Percentiles rank a stretch among this genome's conserved stretches.
These are phyloP conservation scores for Bothrops alternatus DNA, from an alignment of 2,797 vertebrate genomes.

Conservation along the genomic window DNA sequence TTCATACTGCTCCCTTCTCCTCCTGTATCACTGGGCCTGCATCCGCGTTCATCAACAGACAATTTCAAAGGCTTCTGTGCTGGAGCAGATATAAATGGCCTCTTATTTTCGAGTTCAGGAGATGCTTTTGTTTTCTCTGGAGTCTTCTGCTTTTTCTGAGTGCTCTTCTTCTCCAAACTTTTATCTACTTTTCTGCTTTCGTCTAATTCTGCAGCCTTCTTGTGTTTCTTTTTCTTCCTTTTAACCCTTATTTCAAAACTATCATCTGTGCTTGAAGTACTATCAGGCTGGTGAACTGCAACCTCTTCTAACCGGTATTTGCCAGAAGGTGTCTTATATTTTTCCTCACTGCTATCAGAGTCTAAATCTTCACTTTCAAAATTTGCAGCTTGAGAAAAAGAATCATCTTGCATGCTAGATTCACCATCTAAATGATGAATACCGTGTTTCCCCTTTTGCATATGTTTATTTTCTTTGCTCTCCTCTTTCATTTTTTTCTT, in stretches of 20 bases:
- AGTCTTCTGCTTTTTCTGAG: slow-evolving; percentile 66
- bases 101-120: slow-evolving; percentile 54
- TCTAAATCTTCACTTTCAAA: slow-evolving; percentile 48
- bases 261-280: slow-evolving; percentile 62
- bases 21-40: slow-evolving; percentile 63
- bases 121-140: slow-evolving; percentile 64
- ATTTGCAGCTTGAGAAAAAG: slow-evolving; percentile 43
- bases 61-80: slow-evolving; percentile 64
- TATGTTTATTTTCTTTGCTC: slow-evolving; percentile 74
- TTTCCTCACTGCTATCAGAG: slow-evolving; percentile 60
- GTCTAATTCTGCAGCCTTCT: slow-evolving; percentile 68
- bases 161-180: slow-evolving; percentile 60
- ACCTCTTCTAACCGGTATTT: slow-evolving; percentile 51
- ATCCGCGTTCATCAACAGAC: slow-evolving; percentile 64
- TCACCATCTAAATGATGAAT: slow-evolving; percentile 58
- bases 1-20: slow-evolving; percentile 72
- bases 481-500: slow-evolving; percentile 80
- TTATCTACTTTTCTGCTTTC: slow-evolving; percentile 50
- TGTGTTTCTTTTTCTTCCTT: slow-evolving; percentile 81
- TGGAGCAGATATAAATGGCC: slow-evolving; percentile 18
- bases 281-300: slow-evolving; percentile 30
- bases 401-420: slow-evolving; percentile 24
- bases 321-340: slow-evolving; percentile 20
- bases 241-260: slow-evolving; percentile 69
- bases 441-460: slow-evolving; percentile 59